These are phyloP conservation scores for Cisticola juncidis DNA, from an alignment of 2,113 vertebrate genomes.

Conservation along the genomic window DNA sequence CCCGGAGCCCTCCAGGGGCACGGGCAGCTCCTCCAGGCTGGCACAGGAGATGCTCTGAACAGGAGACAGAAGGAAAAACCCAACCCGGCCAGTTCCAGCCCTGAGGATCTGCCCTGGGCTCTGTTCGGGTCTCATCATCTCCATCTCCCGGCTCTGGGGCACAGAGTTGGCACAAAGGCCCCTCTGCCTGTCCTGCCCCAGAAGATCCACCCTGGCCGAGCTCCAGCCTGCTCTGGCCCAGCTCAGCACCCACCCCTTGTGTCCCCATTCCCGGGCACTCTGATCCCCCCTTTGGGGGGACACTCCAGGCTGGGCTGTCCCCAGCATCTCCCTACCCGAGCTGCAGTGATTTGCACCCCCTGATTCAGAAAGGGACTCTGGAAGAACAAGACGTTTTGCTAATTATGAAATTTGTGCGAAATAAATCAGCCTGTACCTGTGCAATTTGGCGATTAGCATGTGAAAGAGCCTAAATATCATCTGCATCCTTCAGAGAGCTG, in stretches of 20 bases:
- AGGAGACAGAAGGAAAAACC: neutral
- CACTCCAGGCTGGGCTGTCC: neutral
- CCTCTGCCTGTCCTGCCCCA: neutral
- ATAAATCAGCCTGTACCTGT: neutral
- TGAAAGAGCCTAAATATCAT: constrained; percentile 16
- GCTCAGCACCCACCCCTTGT: too few species aligned
- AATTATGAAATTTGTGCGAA: constrained; percentile 2
- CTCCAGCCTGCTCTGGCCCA: neutral
- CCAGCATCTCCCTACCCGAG: neutral
- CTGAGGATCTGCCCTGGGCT: neutral
- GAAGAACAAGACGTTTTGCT: neutral
- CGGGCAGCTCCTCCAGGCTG: neutral
- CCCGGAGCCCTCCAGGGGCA: neutral
- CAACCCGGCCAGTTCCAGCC: too few species aligned
- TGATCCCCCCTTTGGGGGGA: neutral
- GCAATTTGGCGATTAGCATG: constrained; percentile 47
- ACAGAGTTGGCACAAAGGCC: neutral
- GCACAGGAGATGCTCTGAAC: neutral
- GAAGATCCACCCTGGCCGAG: neutral
- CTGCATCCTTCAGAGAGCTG: constrained; percentile 23
- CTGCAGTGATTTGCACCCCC: neutral
- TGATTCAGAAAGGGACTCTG: neutral
- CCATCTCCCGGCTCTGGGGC: neutral
- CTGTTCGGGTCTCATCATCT: neutral
- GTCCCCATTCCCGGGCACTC: neutral